These are phyloP conservation scores for Kuschelorhynchus macadamiae DNA, from an alignment of 2,888 invertebrate genomes.

Conservation along the genomic window DNA sequence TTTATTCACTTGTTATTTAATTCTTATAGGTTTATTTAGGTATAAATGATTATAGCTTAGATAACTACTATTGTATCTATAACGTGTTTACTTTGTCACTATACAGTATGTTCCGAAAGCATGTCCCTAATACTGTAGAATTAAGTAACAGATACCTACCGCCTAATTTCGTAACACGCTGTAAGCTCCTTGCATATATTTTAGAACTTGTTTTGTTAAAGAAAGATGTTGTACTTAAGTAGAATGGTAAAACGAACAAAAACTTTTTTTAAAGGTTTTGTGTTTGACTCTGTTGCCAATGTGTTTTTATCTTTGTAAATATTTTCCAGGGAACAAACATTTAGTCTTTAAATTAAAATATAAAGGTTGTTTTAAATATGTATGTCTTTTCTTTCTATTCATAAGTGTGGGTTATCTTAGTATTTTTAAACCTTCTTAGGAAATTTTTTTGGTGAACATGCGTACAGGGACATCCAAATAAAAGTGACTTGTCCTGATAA, in stretches of 20 bases:
- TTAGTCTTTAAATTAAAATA: constrained; percentile 67
- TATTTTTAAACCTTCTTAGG: too few relatives aligned
- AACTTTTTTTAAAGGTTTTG: constrained; percentile 28
- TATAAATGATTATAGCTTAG: constrained; percentile 44
- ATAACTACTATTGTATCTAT: constrained; percentile 42
- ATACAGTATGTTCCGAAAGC: background rate
- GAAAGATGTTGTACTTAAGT: constrained; percentile 23
- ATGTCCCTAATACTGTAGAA: too few relatives aligned
- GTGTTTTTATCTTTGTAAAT: constrained; percentile 61
- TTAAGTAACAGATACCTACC: too few relatives aligned
- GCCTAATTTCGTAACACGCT: background rate
- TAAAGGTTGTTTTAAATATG: constrained; percentile 63
- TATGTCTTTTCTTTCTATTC: constrained; percentile 16
- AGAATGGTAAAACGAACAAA: background rate
- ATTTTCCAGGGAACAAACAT: constrained; percentile 67
- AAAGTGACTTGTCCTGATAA: too few relatives aligned
- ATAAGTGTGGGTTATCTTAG: too few relatives aligned
- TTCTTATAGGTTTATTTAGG: constrained; percentile 60
- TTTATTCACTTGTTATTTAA: constrained; percentile 64
- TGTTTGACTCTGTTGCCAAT: constrained; percentile 53
- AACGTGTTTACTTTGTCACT: constrained; percentile 23
- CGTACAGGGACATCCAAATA: too few relatives aligned
- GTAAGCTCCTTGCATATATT: constrained; percentile 4
- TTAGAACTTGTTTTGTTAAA: constrained; percentile 9
- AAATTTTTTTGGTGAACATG: too few relatives aligned